Evolutionary conservation across 1,140 invertebrate genomes (phyloP).

Genomic region (Conus betulinus): DNA sequence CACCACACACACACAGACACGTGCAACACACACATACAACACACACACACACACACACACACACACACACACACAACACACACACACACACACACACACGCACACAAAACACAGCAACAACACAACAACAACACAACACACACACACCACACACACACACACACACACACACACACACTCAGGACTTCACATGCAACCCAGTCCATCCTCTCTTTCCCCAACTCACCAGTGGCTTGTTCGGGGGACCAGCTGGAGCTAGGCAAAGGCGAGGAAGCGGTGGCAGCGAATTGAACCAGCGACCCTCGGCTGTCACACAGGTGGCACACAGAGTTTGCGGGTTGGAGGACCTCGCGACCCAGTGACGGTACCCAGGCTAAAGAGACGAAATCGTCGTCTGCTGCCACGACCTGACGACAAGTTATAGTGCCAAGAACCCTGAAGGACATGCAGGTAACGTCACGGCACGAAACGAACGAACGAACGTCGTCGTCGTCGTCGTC

Average conservation of each 20-base stretch:
- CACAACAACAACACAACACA: neutral
- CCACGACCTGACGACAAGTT: slow-evolving; percentile 47
- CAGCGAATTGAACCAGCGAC: slow-evolving; percentile 60
- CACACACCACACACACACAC: neutral
- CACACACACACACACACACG: slow-evolving; percentile 2
- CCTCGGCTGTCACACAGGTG: slow-evolving; percentile 49
- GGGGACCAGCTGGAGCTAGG: slow-evolving; percentile 49
- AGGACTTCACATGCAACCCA: neutral
- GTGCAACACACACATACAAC: neutral
- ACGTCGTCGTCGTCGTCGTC: too few species aligned
- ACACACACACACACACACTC: neutral
- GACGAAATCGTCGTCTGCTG: slow-evolving; percentile 41
- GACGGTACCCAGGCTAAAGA: slow-evolving; percentile 63
- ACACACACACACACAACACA: neutral
- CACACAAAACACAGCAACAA: too few species aligned
- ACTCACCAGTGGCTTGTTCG: slow-evolving; percentile 63
- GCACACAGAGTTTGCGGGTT: slow-evolving; percentile 39
- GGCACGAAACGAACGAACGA: too few species aligned
- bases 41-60: neutral
- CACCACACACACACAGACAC: neutral
- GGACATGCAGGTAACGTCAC: too few species aligned
- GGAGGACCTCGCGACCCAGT: slow-evolving; percentile 43
- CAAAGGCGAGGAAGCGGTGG: slow-evolving; percentile 54
- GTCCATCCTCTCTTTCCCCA: neutral
- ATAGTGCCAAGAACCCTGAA: too few species aligned